phyloP scores from a whole-genome alignment of 1,140 invertebrate genomes.

The Pseudomyrmex flavicornis region DNA sequence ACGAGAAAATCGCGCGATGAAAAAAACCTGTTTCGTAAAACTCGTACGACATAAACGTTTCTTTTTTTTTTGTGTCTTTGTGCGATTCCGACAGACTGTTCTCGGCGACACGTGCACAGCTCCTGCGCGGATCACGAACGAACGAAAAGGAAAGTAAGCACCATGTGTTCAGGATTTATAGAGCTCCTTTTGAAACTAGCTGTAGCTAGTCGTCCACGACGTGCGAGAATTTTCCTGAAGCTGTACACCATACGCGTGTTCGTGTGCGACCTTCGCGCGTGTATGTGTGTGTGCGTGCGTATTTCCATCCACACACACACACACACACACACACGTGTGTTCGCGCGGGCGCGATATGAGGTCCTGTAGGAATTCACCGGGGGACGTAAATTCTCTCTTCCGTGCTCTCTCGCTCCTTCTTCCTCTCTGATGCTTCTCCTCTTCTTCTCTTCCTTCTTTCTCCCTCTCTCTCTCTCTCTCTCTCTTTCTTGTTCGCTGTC shows the following conservation, averaged over 20 bases:
- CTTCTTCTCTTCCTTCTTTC: slow-evolving; percentile 49
- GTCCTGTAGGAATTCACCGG: slow-evolving; percentile 80
- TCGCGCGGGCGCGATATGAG: slow-evolving; percentile 77
- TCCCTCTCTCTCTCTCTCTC: slow-evolving; percentile 24
- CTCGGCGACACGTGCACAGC: slow-evolving; percentile 25
- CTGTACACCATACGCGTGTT: slow-evolving; percentile 40
- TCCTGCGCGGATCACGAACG: not conserved
- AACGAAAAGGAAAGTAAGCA: slow-evolving; percentile 27
- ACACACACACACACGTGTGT: slow-evolving; percentile 23
- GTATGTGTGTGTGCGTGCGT: not conserved
- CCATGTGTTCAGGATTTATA: slow-evolving; percentile 56
- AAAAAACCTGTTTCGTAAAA: too few relatives aligned
- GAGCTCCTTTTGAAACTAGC: slow-evolving; percentile 53
- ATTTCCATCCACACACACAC: too few relatives aligned
- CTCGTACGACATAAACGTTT: too few relatives aligned
- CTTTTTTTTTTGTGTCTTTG: not conserved
- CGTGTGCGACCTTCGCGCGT: not conserved
- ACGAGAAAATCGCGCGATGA: not conserved
- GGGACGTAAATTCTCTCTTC: slow-evolving; percentile 79
- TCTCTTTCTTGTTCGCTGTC: not conserved
- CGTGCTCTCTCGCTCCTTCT: slow-evolving; percentile 40
- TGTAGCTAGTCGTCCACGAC: slow-evolving; percentile 26
- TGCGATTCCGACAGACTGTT: not conserved
- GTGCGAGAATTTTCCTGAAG: slow-evolving; percentile 18
- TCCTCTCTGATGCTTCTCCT: slow-evolving; percentile 13